Percentiles rank a stretch among this genome's conserved stretches.
phyloP scores from a whole-genome alignment of 2,113 vertebrate species.

The Hippocampus barbouri region DNA sequence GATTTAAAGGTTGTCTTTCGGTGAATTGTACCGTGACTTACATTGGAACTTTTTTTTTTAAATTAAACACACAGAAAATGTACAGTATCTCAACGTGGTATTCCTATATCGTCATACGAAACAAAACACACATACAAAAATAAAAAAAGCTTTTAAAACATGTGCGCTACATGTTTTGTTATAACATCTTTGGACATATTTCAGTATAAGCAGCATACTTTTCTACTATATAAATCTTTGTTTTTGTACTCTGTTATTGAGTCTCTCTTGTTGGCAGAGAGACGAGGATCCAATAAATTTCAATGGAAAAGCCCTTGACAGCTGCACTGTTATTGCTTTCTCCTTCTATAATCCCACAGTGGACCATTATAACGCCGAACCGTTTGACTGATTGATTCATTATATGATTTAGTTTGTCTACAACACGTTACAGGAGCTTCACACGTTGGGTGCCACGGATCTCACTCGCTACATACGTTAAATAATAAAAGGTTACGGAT shows the following conservation, averaged over 20 bases:
- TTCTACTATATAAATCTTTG: slow-evolving; percentile 76
- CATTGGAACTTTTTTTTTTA: slow-evolving; percentile 61
- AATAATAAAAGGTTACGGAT: too few species aligned
- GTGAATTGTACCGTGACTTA: slow-evolving; percentile 67
- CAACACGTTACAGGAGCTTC: too few species aligned
- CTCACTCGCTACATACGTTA: too few species aligned
- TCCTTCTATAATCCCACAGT: not conserved
- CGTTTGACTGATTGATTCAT: not conserved
- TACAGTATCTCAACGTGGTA: slow-evolving; percentile 73
- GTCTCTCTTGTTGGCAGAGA: slow-evolving; percentile 72
- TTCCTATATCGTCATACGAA: slow-evolving; percentile 58
- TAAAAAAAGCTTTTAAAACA: slow-evolving; percentile 64
- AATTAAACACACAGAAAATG: slow-evolving; percentile 61
- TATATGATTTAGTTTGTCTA: not conserved
- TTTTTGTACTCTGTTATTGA: slow-evolving; percentile 79
- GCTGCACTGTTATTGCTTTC: slow-evolving; percentile 11
- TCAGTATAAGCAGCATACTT: slow-evolving; percentile 78
- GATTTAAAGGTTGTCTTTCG: slow-evolving; percentile 64
- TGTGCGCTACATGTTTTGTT: slow-evolving; percentile 70
- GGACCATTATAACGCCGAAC: not conserved
- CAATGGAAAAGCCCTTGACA: slow-evolving; percentile 54
- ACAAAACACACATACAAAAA: slow-evolving; percentile 45
- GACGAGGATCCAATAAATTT: slow-evolving; percentile 73
- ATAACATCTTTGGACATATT: slow-evolving; percentile 72
- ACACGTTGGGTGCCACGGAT: too few species aligned